Conservation (phyloP, 2,888 invertebrate genomes). For the Epicampocera succincta region DNA sequence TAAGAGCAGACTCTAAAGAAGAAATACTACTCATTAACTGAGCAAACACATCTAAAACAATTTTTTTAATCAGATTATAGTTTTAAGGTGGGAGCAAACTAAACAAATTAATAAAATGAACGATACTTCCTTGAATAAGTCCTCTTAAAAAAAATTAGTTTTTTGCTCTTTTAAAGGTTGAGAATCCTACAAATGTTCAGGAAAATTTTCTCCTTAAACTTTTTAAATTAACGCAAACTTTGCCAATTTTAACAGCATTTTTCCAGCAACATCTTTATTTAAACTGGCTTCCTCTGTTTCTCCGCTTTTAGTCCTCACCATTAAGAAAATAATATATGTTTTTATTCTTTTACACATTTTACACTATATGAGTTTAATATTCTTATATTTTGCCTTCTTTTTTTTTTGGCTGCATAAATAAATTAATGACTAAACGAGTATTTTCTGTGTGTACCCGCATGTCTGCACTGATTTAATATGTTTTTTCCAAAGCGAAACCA, state of each 20-base stretch:
- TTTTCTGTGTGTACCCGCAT: conserved; percentile 67
- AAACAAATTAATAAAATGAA: not conserved
- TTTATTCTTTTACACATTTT: too few relatives aligned
- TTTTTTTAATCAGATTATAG: conserved; percentile 27
- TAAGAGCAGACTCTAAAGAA: conserved; percentile 14
- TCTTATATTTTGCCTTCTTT: not conserved
- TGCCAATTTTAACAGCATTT: too few relatives aligned
- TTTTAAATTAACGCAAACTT: not conserved
- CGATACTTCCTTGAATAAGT: conserved; percentile 9
- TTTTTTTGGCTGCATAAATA: conserved; percentile 59
- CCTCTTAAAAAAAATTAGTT: not conserved
- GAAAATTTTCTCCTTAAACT: not conserved
- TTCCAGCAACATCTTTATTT: too few relatives aligned
- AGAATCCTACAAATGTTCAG: too few relatives aligned
- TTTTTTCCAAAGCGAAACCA: conserved; percentile 43
- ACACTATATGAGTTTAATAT: conserved; percentile 5
- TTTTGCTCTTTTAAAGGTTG: too few relatives aligned
- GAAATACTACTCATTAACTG: conserved; percentile 61
- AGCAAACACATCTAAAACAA: conserved; percentile 34
- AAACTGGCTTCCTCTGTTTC: too few relatives aligned
- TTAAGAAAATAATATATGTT: too few relatives aligned
- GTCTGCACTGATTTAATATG: conserved; percentile 68
- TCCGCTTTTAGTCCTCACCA: too few relatives aligned
- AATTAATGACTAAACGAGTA: conserved; percentile 69
- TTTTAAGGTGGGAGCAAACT: not conserved